Evolutionary conservation across 2,113 vertebrate species (phyloP), one percentile per base, ranked within the genome.

Genomic region (Pheucticus melanocephalus): DNA sequence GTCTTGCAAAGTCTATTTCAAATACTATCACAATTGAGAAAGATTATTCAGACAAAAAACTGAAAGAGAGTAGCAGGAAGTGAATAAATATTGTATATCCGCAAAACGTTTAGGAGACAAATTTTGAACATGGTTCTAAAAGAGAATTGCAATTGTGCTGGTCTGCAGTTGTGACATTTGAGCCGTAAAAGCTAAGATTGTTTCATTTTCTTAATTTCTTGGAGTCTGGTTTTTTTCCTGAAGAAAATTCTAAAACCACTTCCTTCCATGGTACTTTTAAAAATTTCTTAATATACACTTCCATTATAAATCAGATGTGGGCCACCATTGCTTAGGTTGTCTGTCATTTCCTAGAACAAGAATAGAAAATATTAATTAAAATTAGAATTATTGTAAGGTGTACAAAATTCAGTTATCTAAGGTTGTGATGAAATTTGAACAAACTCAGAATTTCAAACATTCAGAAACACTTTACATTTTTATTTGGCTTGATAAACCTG

Each of bases 231-330:
- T 70, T 96, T 66, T 96, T 94, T 94, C 59, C 77, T 89, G 89
- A 91, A 96, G 94, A 96, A 96, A 95, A 93, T 94, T 87, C 86
- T 97, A 82, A 94, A 96, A 56, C 79, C 44, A 69, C 35, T 86
- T 95, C 42, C 80, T 95, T 90, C 82, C 72, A 79, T 79, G 82
- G 90, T 91, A 31, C 69, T 91, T 87, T 88, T 90, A n/a, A 94
- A 96, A 96, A 96, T 95, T 40, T 95, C 86, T 95, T 88, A 96
- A 90, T 97, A 98, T 70, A 98, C 91, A 96, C 97, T 98, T 97
- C 99, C 99, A 54, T 99, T 99, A 97, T 98, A 99, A 90, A 99
- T 98, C 95, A 99, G 98, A 94, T 99, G 99, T 89, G 99, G 98
- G 79, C 99, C 98, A 95, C 99, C 99, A 50, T 99, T 99, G 92